These are phyloP conservation scores for Halesus radiatus DNA, from an alignment of 1,140 invertebrate species.

Conservation along the genomic window DNA sequence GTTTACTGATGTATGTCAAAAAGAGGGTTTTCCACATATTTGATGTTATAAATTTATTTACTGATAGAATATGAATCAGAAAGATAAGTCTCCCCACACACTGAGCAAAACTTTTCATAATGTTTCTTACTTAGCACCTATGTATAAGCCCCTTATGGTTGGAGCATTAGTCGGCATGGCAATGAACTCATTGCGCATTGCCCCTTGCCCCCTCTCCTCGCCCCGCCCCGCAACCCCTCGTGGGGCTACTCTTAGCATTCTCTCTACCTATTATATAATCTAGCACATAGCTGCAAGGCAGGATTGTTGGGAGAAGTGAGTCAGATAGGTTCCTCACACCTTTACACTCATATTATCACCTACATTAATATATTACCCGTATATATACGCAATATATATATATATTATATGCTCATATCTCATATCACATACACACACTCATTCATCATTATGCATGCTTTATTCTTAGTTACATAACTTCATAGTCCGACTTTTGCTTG, in stretches of 20 bases:
- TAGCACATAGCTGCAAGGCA: slow-evolving; percentile 51
- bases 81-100: slow-evolving; percentile 21
- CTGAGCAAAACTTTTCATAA: slow-evolving; percentile 10
- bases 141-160: too few species aligned
- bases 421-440: slow-evolving; percentile 27
- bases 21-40: slow-evolving; percentile 15
- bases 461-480: slow-evolving; percentile 34
- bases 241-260: slow-evolving; percentile 19
- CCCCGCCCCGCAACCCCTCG: slow-evolving; percentile 28
- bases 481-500: slow-evolving; percentile 67
- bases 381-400: slow-evolving; percentile 13
- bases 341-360: slow-evolving; percentile 10
- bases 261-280: too few species aligned
- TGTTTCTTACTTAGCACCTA: slow-evolving; percentile 5
- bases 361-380: slow-evolving; percentile 13
- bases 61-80: not conserved
- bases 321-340: slow-evolving; percentile 57
- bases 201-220: slow-evolving; percentile 27
- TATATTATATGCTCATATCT: slow-evolving; percentile 3
- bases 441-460: slow-evolving; percentile 46
- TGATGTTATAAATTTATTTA: not conserved
- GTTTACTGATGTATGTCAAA: slow-evolving; percentile 12
- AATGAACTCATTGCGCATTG: slow-evolving; percentile 6
- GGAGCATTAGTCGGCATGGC: too few species aligned
- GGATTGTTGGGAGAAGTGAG: slow-evolving; percentile 56